phyloP scores from a whole-genome alignment of 1,140 invertebrate species.

The Aphis gossypii region DNA sequence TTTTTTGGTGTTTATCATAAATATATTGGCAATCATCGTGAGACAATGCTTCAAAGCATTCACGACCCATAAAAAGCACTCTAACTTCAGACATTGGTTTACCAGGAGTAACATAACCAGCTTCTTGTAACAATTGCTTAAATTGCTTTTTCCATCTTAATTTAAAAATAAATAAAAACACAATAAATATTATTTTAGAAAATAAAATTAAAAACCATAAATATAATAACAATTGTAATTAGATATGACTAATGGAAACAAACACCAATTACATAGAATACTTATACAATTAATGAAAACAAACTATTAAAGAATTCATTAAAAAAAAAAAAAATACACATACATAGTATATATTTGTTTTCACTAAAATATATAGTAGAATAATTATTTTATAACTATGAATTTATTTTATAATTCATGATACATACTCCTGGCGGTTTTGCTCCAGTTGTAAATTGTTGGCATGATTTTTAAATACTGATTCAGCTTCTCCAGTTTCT shows the following conservation, averaged over 20 bases:
- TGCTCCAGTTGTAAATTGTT: conserved; percentile 90
- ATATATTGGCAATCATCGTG: conserved; percentile 91
- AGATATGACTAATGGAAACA: not conserved
- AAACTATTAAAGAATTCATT: too few relatives aligned
- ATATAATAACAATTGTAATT: not conserved
- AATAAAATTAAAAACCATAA: not conserved
- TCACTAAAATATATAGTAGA: not conserved
- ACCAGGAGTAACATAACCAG: conserved; percentile 91
- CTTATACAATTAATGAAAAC: too few relatives aligned
- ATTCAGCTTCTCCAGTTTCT: conserved; percentile 88
- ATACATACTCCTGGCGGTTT: conserved; percentile 85
- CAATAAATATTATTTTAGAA: not conserved
- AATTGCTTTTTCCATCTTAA: conserved; percentile 89
- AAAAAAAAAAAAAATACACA: not conserved
- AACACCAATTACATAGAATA: not conserved
- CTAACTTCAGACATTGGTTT: conserved; percentile 91
- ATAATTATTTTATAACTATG: not conserved
- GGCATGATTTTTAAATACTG: conserved; percentile 89
- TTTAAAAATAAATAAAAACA: conserved; percentile 20
- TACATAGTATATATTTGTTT: not conserved
- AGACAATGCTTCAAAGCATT: conserved; percentile 90
- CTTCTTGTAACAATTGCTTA: conserved; percentile 91
- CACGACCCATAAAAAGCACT: conserved; percentile 92
- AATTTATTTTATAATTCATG: not conserved
- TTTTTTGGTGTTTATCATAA: conserved; percentile 93